Percentiles rank a stretch among this genome's conserved stretches.
Evolutionary conservation across 2,113 vertebrate species (phyloP).

Genomic region (Uropsilus gracilis): DNA sequence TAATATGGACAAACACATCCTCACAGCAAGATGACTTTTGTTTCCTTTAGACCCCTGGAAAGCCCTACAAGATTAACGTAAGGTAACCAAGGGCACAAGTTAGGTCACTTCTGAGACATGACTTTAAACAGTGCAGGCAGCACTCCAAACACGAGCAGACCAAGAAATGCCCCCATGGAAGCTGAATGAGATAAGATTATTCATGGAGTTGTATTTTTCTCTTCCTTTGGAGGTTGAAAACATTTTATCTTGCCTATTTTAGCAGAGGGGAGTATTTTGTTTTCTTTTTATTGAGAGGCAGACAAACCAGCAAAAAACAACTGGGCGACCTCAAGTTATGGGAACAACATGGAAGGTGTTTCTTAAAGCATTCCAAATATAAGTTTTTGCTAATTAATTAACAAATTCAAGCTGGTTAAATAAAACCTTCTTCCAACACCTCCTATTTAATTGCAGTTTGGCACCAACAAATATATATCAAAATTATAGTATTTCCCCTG

Average conservation of each 20-base stretch:
- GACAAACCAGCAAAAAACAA: background rate
- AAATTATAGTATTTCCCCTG: constrained; percentile 94
- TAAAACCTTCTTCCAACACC: constrained; percentile 86
- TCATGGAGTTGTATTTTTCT: background rate
- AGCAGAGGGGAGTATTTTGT: background rate
- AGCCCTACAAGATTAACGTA: background rate
- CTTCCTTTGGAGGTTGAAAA: background rate
- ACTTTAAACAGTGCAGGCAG: background rate
- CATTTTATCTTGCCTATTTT: background rate
- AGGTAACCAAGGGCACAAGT: background rate
- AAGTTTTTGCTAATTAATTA: constrained; percentile 88
- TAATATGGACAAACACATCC: background rate
- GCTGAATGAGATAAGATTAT: background rate
- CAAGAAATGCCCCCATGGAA: constrained; percentile 13
- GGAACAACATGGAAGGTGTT: background rate
- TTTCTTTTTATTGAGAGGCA: constrained; percentile 10
- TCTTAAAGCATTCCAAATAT: constrained; percentile 66
- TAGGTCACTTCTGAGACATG: background rate
- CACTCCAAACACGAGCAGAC: background rate
- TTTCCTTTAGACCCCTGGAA: background rate
- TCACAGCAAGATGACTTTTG: background rate
- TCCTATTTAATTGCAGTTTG: constrained; percentile 91
- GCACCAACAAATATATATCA: constrained; percentile 93
- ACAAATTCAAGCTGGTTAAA: constrained; percentile 87
- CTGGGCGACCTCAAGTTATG: background rate